phyloP scores from a whole-genome alignment of 2,888 invertebrate genomes.

The Resseliella maxima region DNA sequence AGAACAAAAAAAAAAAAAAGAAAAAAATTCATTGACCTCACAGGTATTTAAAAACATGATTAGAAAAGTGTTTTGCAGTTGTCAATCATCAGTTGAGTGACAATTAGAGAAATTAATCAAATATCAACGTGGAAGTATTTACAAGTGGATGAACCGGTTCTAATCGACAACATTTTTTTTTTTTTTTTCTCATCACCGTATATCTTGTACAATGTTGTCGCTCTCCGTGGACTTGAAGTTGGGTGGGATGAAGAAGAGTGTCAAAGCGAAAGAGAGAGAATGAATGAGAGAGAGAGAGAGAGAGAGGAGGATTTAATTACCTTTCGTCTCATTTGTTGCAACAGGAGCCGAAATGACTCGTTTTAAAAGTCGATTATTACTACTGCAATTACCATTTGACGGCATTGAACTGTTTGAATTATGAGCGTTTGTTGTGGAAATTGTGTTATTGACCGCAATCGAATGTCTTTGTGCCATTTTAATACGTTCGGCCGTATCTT shows the following conservation, averaged over 20 bases:
- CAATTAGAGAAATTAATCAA: slow-evolving; percentile 32
- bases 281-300: background rate
- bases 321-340: slow-evolving; percentile 65
- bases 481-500: slow-evolving; percentile 66
- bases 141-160: slow-evolving; percentile 16
- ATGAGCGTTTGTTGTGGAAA: slow-evolving; percentile 58
- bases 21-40: slow-evolving; percentile 14
- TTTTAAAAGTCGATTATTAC: slow-evolving; percentile 68
- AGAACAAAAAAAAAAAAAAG: background rate
- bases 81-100: background rate
- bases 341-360: slow-evolving; percentile 72
- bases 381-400: slow-evolving; percentile 61
- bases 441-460: slow-evolving; percentile 62
- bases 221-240: background rate
- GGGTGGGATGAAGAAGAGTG: background rate
- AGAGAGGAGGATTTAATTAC: slow-evolving; percentile 62
- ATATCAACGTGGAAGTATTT: slow-evolving; percentile 19
- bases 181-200: background rate
- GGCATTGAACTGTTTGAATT: slow-evolving; percentile 63
- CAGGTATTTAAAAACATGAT: background rate
- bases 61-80: background rate
- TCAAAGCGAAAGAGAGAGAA: background rate
- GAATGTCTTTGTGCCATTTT: slow-evolving; percentile 64
- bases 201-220: slow-evolving; percentile 14
- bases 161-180: background rate